Base-by-base conservation (phyloP, 2,888 invertebrate species). In the Hydropsyche betteni region DNA sequence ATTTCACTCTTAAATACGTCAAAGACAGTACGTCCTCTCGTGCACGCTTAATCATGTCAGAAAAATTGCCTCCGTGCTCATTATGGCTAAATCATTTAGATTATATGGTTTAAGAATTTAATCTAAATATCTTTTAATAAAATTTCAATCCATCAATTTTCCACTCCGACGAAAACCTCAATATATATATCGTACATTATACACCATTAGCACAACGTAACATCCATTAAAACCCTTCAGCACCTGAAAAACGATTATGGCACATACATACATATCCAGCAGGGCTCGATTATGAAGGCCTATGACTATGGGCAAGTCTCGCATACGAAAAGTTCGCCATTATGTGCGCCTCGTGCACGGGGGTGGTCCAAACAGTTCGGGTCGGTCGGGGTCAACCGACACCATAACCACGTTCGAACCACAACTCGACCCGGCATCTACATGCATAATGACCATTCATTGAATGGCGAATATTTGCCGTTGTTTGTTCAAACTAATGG, bases 351-450 rank as follows among this genome's bases (percentile, higher is more conserved):
- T 44, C 44, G 44, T 44, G 44, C 44, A 44, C 44, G 44, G 44
- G 72, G 72, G 72, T 72, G 72, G 72, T 72, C 72, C 61, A 70
- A 44, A 34, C 44, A 58, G 72, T 58, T 58, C 58, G 55, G 72
- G 72, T 61, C 72, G 16, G 24, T 6, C 14, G 58, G 52, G 72
- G 72, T 72, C 72, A 72, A 38, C 34, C 14, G 38, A 72, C 55
- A 72, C 64, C 64, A 58, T 72, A 58, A 50, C 58, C 72, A 61
- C 61, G 72, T 61, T 72, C 61, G 44, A 44, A 58, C 72, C 72
- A 72, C 72, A 72, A 58, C 72, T 72, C 33, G 72, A 55, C 38
- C 16, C 72, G 55, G 55, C 55, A 72, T 70, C 16, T 38, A 51
- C 69, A 69, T 69, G 14, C 64, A 50, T 70, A 70, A 70, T 70